A percentile compares a stretch with the other conserved stretches of the same genome.
These are phyloP conservation scores for Carabus problematicus DNA, from an alignment of 2,888 invertebrate species.

Conservation along the genomic window DNA sequence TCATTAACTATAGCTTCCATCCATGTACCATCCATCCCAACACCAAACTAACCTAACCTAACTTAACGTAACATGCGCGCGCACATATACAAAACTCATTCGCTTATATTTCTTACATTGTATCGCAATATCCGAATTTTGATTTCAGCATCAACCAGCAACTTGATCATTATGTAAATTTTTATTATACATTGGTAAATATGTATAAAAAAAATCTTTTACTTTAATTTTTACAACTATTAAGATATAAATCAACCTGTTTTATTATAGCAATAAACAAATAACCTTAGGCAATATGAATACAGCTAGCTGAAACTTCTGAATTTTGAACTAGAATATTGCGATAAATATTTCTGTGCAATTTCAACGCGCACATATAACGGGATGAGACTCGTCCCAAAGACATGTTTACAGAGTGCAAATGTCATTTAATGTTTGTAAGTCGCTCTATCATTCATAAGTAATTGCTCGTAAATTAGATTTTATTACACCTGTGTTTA, in stretches of 20 bases:
- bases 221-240: background rate
- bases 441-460: too few relatives aligned
- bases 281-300: too few relatives aligned
- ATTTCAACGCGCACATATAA: background rate
- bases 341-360: constrained; percentile 2
- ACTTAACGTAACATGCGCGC: background rate
- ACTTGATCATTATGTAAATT: constrained; percentile 27
- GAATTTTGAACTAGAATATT: constrained; percentile 3
- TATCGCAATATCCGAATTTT: constrained; percentile 11
- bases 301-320: background rate
- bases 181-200: constrained; percentile 27
- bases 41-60: background rate
- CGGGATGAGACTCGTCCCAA: background rate
- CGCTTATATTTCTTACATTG: too few relatives aligned
- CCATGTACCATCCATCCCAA: constrained; percentile 17
- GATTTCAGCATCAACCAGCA: constrained; percentile 17
- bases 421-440: too few relatives aligned
- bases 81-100: background rate
- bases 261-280: constrained; percentile 11
- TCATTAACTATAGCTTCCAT: constrained; percentile 16
- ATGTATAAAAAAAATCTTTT: constrained; percentile 17
- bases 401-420: too few relatives aligned
- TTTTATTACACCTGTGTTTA: constrained; percentile 41
- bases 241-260: background rate
- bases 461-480: constrained; percentile 26